phyloP scores from a whole-genome alignment of 2,797 vertebrate species.

The Ficedula albicollis region DNA sequence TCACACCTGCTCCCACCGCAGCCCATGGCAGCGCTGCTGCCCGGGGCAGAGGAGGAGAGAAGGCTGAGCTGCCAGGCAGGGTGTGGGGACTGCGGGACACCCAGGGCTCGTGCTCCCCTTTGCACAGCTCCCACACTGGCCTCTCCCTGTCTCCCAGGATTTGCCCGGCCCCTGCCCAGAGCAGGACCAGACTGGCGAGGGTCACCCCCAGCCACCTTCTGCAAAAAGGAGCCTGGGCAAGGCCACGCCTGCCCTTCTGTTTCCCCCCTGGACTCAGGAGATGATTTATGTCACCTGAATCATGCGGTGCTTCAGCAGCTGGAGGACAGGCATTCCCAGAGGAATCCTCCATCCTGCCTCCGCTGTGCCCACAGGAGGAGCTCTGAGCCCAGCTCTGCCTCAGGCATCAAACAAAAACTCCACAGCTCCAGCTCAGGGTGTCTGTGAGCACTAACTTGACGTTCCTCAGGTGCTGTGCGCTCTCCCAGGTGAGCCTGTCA shows the following conservation, averaged over 20 bases:
- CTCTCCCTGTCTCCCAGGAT: background rate
- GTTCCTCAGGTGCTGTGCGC: background rate
- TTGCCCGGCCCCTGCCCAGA: background rate
- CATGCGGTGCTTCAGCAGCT: background rate
- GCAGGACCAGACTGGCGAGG: background rate
- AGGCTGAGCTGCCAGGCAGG: no score
- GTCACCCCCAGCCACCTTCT: background rate
- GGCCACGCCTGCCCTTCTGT: background rate
- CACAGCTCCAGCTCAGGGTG: background rate
- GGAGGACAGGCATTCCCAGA: background rate
- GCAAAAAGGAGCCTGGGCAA: background rate
- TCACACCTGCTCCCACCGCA: no score
- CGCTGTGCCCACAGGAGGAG: background rate
- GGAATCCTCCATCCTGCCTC: background rate
- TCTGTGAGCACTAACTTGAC: background rate
- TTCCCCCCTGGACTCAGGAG: background rate
- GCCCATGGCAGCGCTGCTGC: no score
- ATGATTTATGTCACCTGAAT: background rate
- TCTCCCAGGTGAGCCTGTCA: background rate
- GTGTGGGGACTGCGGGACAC: no score
- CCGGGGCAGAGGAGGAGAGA: no score
- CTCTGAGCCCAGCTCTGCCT: background rate
- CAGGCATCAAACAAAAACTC: background rate
- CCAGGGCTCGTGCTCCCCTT: no score
- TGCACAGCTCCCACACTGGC: no score